Conservation (phyloP, 2,888 invertebrate genomes). For the Fragum fragum region DNA sequence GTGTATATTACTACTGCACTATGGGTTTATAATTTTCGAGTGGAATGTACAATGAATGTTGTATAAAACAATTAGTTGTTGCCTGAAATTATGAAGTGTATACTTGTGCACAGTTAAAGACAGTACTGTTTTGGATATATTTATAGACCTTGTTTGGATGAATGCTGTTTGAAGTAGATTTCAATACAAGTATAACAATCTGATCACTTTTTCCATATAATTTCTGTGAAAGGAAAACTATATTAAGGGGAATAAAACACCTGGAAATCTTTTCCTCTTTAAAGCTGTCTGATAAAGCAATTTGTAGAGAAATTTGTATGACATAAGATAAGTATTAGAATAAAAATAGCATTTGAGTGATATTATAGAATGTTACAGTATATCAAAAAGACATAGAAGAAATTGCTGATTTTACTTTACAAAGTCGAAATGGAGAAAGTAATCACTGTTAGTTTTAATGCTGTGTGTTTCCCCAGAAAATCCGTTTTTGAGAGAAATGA, state of each 20-base stretch:
- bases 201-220: constrained; percentile 14
- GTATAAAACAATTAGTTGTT: constrained; percentile 27
- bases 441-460: constrained; percentile 28
- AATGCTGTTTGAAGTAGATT: constrained; percentile 27
- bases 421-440: constrained; percentile 68
- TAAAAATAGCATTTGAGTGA: background rate
- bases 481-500: constrained; percentile 31
- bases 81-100: constrained; percentile 25
- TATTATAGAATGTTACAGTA: background rate
- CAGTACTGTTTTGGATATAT: background rate
- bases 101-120: constrained; percentile 17
- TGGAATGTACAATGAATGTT: constrained; percentile 39
- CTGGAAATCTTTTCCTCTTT: background rate
- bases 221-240: background rate
- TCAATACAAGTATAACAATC: background rate
- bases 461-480: constrained; percentile 64
- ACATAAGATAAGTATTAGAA: no score
- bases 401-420: no score
- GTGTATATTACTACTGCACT: constrained; percentile 4
- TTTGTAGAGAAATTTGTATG: no score
- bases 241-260: no score
- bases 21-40: constrained; percentile 20
- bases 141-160: constrained; percentile 15
- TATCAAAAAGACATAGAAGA: no score
- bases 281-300: no score